phyloP scores from a whole-genome alignment of 1,140 invertebrate species.

The Eumeta japonica region DNA sequence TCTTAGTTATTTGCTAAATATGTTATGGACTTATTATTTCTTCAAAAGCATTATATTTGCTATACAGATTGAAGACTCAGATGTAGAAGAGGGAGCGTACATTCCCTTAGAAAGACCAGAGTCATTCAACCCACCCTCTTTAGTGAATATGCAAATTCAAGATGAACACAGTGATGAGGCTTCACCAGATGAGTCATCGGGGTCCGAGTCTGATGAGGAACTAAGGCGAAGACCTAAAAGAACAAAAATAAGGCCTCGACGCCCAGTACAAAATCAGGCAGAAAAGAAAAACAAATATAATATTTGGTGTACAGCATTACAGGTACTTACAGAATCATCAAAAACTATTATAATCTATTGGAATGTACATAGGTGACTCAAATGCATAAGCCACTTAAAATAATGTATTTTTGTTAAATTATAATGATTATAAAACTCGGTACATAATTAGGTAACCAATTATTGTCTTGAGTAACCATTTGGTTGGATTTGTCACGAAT shows the following conservation, averaged over 20 bases:
- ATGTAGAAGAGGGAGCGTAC: constrained; percentile 47
- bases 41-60: constrained; percentile 7
- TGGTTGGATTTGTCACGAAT: too few relatives aligned
- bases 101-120: constrained; percentile 42
- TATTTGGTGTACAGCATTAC: constrained; percentile 46
- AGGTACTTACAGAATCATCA: constrained; percentile 23
- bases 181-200: constrained; percentile 33
- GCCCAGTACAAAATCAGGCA: constrained; percentile 22
- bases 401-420: too few relatives aligned
- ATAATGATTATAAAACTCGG: too few relatives aligned
- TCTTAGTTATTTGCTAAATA: constrained; percentile 3
- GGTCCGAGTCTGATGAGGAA: constrained; percentile 42
- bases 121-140: constrained; percentile 43
- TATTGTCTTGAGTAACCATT: too few relatives aligned
- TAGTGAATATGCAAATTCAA: constrained; percentile 50
- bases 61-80: constrained; percentile 47
- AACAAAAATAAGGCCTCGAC: constrained; percentile 31
- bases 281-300: constrained; percentile 48
- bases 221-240: constrained; percentile 35
- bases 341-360: constrained; percentile 2
- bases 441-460: too few relatives aligned
- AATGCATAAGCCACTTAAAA: too few relatives aligned
- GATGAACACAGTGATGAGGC: constrained; percentile 47
- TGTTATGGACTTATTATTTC: background rate
- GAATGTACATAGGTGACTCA: too few relatives aligned